Conservation (phyloP, 1,140 invertebrate species). For the Magallana gigas region DNA sequence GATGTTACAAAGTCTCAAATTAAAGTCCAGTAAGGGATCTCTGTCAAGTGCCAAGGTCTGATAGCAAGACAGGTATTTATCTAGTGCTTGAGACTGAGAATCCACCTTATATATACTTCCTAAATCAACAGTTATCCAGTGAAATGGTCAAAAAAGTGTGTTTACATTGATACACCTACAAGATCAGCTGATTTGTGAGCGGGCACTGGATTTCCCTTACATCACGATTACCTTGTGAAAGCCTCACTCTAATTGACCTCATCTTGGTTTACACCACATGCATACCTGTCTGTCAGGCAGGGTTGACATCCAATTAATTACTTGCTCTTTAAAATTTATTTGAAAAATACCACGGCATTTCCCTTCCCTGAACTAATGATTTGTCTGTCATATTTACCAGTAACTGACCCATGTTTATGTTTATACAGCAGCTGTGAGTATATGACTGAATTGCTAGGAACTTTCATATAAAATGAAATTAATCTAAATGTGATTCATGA, state of each 20-base stretch:
- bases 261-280: not conserved
- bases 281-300: constrained; percentile 20
- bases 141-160: not conserved
- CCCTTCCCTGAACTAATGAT: not conserved
- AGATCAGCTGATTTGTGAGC: not conserved
- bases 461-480: not conserved
- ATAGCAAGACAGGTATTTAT: not conserved
- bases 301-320: constrained; percentile 14
- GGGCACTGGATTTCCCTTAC: not conserved
- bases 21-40: not conserved
- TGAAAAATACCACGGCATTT: not conserved
- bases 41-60: not conserved
- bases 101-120: not conserved
- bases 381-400: not conserved
- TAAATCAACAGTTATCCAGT: not conserved
- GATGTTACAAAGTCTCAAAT: constrained; percentile 3
- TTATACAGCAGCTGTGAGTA: not conserved
- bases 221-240: constrained; percentile 12
- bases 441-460: not conserved
- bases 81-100: not conserved
- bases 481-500: not conserved
- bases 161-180: constrained; percentile 10
- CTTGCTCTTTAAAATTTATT: constrained; percentile 12
- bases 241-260: not conserved
- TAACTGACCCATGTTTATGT: not conserved